A percentile compares a stretch with the other conserved stretches of the same genome.
These are phyloP conservation scores for Druon quercuslanigerum DNA, from an alignment of 1,140 invertebrate genomes.

Conservation along the genomic window DNA sequence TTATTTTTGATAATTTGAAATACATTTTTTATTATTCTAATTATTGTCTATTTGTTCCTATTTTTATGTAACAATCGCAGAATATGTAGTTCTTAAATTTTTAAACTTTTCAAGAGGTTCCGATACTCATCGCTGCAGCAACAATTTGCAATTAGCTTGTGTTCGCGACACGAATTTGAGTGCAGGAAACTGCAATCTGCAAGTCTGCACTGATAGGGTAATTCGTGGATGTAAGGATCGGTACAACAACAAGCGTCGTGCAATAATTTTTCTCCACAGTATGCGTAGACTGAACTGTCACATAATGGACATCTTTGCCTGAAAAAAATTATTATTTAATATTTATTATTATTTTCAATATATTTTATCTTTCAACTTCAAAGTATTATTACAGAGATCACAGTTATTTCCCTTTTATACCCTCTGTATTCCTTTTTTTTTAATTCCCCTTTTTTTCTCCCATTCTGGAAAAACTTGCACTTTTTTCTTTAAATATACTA, in stretches of 20 bases:
- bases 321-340: slow-evolving; percentile 24
- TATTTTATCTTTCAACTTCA: too few relatives aligned
- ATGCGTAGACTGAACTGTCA: slow-evolving; percentile 84
- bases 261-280: slow-evolving; percentile 83
- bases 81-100: neutral
- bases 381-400: too few relatives aligned
- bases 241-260: slow-evolving; percentile 86
- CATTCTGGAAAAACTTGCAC: too few relatives aligned
- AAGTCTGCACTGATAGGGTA: slow-evolving; percentile 79
- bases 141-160: slow-evolving; percentile 82
- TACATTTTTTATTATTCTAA: too few relatives aligned
- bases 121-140: slow-evolving; percentile 79
- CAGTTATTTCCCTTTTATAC: too few relatives aligned
- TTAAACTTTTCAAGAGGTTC: slow-evolving; percentile 43
- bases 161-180: slow-evolving; percentile 84
- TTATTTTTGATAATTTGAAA: too few relatives aligned
- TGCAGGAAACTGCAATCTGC: slow-evolving; percentile 84
- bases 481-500: too few relatives aligned
- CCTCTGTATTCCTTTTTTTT: too few relatives aligned
- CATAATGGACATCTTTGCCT: slow-evolving; percentile 80
- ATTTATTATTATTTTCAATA: too few relatives aligned
- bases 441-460: too few relatives aligned
- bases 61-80: neutral
- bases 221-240: slow-evolving; percentile 58
- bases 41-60: neutral